Evolutionary conservation across 2,797 vertebrate species (phyloP), one percentile per base, ranked within the genome.

Genomic region (Jordanella pulchra): DNA sequence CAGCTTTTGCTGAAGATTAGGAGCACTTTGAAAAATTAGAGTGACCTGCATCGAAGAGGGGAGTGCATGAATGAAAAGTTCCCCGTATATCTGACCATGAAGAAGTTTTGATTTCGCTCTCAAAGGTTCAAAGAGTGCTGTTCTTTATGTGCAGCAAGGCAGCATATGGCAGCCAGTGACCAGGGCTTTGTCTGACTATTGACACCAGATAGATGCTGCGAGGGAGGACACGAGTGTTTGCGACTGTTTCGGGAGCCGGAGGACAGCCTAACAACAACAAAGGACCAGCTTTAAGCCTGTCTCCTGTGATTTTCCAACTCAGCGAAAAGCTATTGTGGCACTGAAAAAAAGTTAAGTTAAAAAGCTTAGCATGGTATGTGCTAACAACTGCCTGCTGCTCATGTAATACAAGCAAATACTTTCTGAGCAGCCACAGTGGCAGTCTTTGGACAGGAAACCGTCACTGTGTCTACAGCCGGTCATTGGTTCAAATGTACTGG

Each of bases 281-380:
- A 96, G 91, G 93, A 88, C 91, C 90, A 90, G 94, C 94, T 95
- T 94, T 95, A 93, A 95, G 95, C 94, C 95, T 95, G 95, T 95
- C 95, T 96, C 95, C 95, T 95, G 94, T 93, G 93, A 95, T 96
- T 96, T 96, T 96, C 94, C 95, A 95, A 95, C 94, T 96, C 96
- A 95, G 95, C 95, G 93, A 95, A 97, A 95, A 94, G 91, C 94
- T 87, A 95, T 96, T 96, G 94, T 96, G 91, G 80, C 81, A 86
- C 86, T 84, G 32, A 93, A 94, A 95, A 95, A 95, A 96, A 91
- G 95, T 95, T 93, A 95, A 94, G 93, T 96, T 96, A 95, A 95
- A 96, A 95, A 93, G 95, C 95, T 96, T 96, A 96, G 93, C 94
- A 94, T 94, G 95, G 94, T 92, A 93, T 95, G 92, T 94, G 95